Percentiles rank a stretch among this genome's conserved stretches.
Evolutionary conservation across 2,888 invertebrate species (phyloP).

Genomic region (Artemia sp.): DNA sequence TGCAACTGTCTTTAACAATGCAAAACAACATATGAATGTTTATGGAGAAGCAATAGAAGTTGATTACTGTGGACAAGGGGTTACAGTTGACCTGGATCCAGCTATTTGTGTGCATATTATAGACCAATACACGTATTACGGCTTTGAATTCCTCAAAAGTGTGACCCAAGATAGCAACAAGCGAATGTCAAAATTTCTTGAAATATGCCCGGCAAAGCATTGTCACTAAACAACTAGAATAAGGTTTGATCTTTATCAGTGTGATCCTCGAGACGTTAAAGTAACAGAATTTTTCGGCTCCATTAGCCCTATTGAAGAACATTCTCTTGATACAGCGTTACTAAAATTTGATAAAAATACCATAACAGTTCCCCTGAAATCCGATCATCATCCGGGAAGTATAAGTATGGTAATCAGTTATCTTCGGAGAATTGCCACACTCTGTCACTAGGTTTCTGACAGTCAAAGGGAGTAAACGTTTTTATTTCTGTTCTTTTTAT

Average conservation of each 20-base stretch:
- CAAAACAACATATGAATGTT: conserved; percentile 92
- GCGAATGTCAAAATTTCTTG: conserved; percentile 80
- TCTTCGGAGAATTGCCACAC: too few species aligned
- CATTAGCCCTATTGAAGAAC: conserved; percentile 52
- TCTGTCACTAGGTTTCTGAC: too few species aligned
- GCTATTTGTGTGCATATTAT: too few species aligned
- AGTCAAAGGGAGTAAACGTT: too few species aligned
- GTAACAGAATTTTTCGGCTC: conserved; percentile 98
- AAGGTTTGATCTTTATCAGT: conserved; percentile 65
- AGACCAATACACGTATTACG: too few species aligned
- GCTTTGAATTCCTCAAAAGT: conserved; percentile 40
- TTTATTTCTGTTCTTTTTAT: too few species aligned
- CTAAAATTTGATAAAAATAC: too few species aligned
- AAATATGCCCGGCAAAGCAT: conserved; percentile 80
- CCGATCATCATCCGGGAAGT: too few species aligned
- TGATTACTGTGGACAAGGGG: conserved; percentile 70
- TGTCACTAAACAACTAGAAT: conserved; percentile 92
- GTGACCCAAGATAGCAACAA: conserved; percentile 31
- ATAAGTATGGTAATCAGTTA: too few species aligned
- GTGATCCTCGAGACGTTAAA: conserved; percentile 68
- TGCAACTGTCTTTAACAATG: conserved; percentile 94
- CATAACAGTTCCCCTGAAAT: too few species aligned
- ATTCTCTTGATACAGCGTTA: too few species aligned
- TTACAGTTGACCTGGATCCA: conserved; percentile 59
- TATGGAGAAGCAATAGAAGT: conserved; percentile 99